A percentile compares a stretch with the other conserved stretches of the same genome.
These are phyloP conservation scores for Papilio helenus DNA, from an alignment of 1,140 invertebrate genomes.

Conservation along the genomic window DNA sequence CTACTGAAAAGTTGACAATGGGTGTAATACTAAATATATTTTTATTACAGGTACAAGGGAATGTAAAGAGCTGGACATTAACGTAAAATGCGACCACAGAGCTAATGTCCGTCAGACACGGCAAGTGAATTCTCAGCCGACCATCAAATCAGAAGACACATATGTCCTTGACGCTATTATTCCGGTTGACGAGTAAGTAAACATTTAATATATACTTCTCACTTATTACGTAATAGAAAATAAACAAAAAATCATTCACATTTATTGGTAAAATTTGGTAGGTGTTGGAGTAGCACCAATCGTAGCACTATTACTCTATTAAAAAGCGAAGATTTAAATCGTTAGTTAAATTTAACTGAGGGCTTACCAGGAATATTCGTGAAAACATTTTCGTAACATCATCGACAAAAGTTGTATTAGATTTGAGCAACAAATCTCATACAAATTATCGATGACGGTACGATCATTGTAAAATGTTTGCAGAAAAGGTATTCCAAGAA, in stretches of 20 bases:
- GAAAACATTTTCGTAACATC: too few species aligned
- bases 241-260: neutral
- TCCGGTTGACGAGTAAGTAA: constrained; percentile 13
- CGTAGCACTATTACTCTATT: neutral
- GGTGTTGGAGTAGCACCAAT: constrained; percentile 1
- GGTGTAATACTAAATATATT: neutral
- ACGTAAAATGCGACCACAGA: constrained; percentile 94
- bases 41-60: constrained; percentile 83
- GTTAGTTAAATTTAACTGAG: neutral
- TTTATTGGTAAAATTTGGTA: neutral
- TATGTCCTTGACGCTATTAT: constrained; percentile 9
- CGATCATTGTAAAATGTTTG: too few species aligned
- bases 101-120: constrained; percentile 84
- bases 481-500: neutral
- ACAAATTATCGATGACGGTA: neutral
- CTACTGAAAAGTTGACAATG: too few species aligned
- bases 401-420: too few species aligned
- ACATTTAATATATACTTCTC: neutral
- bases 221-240: neutral
- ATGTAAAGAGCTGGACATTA: constrained; percentile 94
- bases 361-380: too few species aligned
- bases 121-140: constrained; percentile 80
- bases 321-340: constrained; percentile 4
- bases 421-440: neutral
- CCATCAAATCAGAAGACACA: constrained; percentile 85